A percentile compares a stretch with the other conserved stretches of the same genome.
Conservation (phyloP, 1,140 invertebrate genomes). For the Ylistrum balloti region DNA sequence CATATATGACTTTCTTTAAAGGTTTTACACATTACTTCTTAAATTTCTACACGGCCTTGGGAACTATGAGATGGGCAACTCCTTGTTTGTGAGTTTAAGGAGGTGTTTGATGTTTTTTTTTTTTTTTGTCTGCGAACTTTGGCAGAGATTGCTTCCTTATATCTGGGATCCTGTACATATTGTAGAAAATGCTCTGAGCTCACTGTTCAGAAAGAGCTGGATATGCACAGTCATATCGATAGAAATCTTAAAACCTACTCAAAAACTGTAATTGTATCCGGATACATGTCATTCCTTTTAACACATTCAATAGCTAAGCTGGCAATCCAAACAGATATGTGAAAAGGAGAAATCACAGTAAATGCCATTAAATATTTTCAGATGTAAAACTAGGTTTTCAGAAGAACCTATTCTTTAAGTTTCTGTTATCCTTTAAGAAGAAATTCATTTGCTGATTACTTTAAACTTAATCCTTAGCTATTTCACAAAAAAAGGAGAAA, state of each 20-base stretch:
- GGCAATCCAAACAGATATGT: not conserved
- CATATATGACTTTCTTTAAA: not conserved
- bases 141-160: not conserved
- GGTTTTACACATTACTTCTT: not conserved
- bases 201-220: not conserved
- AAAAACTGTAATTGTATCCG: not conserved
- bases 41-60: not conserved
- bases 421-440: not conserved
- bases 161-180: not conserved
- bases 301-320: not conserved
- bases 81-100: not conserved
- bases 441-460: not conserved
- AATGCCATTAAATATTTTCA: not conserved
- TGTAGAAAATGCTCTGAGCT: not conserved
- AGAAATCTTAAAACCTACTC: constrained; percentile 16
- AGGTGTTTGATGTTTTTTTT: not conserved
- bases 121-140: not conserved
- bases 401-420: not conserved
- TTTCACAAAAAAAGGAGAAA: constrained; percentile 9
- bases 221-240: constrained; percentile 26
- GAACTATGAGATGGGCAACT: not conserved
- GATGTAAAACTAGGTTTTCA: not conserved
- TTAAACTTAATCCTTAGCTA: not conserved
- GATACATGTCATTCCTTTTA: not conserved
- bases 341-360: not conserved